Evolutionary conservation across 2,113 vertebrate species (phyloP), one percentile per base, ranked within the genome.

Genomic region (Verasper variegatus): DNA sequence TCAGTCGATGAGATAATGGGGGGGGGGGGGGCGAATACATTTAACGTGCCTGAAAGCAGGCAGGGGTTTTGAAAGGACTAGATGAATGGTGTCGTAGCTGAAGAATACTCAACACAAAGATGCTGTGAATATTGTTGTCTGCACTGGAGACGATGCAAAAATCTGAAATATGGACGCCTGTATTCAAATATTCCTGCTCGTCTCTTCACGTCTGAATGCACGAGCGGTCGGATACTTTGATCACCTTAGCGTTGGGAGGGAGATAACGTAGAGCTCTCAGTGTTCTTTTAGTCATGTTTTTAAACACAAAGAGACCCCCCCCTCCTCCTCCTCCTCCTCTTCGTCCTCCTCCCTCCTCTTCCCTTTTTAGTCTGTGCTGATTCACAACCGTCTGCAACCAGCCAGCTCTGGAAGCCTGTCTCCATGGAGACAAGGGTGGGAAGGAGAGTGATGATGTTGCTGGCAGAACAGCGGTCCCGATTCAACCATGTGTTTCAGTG

Each of bases 361-460:
- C 68, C 72, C 72, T 74, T 86, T 85, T 76, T 78, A 77, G 88
- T 88, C 82, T 78, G 83, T 91, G 91, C 91, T 92, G 91, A 93
- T 93, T 93, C 91, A 93, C 91, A 92, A 92, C 88, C 73, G 86
- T 89, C 86, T 87, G 84, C 63, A 91, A 80, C 66, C 89, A 86
- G 89, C 81, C 88, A 42, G 89, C 91, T 75, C 89, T 91, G 88
- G 86, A 88, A 89, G 88, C 88, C 70, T 77, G 92, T 93, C 91
- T 93, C 92, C 92, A 93, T 93, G 92, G 92, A 93, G 91, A 93
- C 91, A 81, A 87, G 90, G 92, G 86, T 91, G 89, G 91, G 84
- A 91, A 91, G 55, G 78, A 88, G 86, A 88, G 86, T 85, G 90
- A 92, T 91, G 92, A 91, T 92, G 91, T 90, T 83, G 87, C 87